Evolutionary conservation across 2,113 vertebrate species (phyloP), one percentile per base, ranked within the genome.

Genomic region (Cichladusa arquata): DNA sequence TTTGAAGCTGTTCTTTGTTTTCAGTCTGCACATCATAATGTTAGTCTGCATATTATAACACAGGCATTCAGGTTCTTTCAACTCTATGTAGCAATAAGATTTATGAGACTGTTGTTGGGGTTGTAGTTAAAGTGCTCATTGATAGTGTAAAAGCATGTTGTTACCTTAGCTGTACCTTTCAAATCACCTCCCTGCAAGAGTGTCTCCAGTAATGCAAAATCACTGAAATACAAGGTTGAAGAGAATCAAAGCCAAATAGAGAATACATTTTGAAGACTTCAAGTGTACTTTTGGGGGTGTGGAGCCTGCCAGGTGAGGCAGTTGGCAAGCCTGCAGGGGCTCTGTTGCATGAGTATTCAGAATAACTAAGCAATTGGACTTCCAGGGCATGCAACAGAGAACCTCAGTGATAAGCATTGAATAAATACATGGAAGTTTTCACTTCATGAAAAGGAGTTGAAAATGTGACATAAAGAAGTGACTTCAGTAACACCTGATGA

Each of bases 1-100:
- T 95, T 96, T 92, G 86, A 96, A 85, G 81, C 38, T 86, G 69
- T 64, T 94, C 88, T 92, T 96, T 94, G 73, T 95, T 95, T 95
- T 85, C 73, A 77, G 81, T 72, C 88, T 86, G 88, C 78, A 74
- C 71, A 92, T 90, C 67, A 45, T 83, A 29, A 81, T 93, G 25
- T 83, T 80, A 65, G 84, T 79, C 86, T 94, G 82, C 67, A 24
- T 78, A 28, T 92, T 78, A 28, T 92, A 91, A 77, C 50, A 84
- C 33, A 77, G 64, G 66, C 62, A 67, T 81, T 79, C 69, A 86
- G 13, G 28, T 94, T 86, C 82, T 96, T 95, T 74, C 85, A 91
- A 22, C 86, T 71, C 65, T 23, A 2, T 69, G 47, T 89, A 69
- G 60, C 80, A 95, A 69, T 90, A 54, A 48, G 56, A 29, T 96